Evolutionary conservation across 2,113 vertebrate species (phyloP).

Genomic region (Morone saxatilis): DNA sequence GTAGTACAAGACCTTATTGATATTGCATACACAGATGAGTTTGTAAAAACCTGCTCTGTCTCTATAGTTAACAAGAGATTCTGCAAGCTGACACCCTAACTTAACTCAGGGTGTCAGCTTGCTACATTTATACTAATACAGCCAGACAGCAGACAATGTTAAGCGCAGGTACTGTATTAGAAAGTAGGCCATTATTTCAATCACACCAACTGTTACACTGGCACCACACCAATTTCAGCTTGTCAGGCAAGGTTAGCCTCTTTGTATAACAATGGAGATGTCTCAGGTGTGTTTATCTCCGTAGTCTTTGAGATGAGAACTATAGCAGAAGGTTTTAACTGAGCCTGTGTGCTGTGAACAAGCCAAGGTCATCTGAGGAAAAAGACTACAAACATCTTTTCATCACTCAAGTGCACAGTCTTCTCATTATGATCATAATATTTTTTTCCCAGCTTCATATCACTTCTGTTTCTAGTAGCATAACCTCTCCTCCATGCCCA

Average conservation of each 20-base stretch:
- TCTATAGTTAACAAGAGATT: background rate
- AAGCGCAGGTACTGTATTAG: background rate
- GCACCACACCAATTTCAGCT: constrained; percentile 8
- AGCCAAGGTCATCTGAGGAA: background rate
- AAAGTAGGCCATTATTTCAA: constrained; percentile 16
- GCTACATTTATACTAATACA: background rate
- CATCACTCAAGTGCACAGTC: background rate
- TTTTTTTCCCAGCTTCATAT: background rate
- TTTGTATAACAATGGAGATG: constrained; percentile 6
- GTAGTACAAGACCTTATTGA: too few species aligned
- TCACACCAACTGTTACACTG: background rate
- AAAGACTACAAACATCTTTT: background rate
- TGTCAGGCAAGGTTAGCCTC: background rate
- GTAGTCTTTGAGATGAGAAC: constrained; percentile 3
- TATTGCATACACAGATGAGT: background rate
- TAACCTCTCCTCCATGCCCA: background rate
- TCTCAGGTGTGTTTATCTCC: background rate
- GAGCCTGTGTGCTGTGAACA: background rate
- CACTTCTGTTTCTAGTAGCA: background rate
- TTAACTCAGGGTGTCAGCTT: background rate
- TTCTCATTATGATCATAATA: background rate
- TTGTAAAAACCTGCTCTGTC: background rate
- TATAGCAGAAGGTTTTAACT: background rate
- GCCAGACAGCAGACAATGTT: background rate
- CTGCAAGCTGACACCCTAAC: background rate